phyloP scores from a whole-genome alignment of 2,797 vertebrate genomes.

The Hippocampus kuda region DNA sequence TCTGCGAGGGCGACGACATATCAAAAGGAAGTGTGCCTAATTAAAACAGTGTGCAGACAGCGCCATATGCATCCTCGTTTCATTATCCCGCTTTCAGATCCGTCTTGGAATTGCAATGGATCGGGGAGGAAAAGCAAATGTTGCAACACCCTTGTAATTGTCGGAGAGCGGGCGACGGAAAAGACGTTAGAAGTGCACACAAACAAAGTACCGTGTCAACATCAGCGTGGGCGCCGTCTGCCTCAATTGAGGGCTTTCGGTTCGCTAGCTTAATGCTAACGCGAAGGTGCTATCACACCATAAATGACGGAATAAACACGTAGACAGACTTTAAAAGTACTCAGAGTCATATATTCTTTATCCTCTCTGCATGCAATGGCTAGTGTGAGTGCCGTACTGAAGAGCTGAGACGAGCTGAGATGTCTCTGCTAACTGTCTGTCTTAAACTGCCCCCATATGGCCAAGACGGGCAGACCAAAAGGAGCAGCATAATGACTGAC shows the following conservation, averaged over 20 bases:
- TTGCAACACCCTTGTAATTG: not conserved
- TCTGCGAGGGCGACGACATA: constrained; percentile 4
- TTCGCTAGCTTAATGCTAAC: too few relatives aligned
- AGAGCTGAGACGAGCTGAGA: too few relatives aligned
- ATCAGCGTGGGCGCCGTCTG: not conserved
- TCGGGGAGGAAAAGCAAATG: not conserved
- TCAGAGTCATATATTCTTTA: too few relatives aligned
- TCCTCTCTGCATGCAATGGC: too few relatives aligned
- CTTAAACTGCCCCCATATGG: too few relatives aligned
- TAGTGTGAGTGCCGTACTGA: too few relatives aligned
- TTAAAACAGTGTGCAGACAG: constrained; percentile 22
- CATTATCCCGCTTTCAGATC: constrained; percentile 2
- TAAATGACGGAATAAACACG: too few relatives aligned
- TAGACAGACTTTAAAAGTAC: too few relatives aligned
- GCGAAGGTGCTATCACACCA: too few relatives aligned
- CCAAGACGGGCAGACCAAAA: too few relatives aligned
- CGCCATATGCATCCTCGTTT: constrained; percentile 7
- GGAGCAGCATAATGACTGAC: too few relatives aligned
- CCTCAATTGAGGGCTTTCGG: not conserved
- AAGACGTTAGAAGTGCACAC: not conserved
- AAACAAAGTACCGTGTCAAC: not conserved
- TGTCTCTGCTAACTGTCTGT: too few relatives aligned
- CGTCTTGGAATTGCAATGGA: not conserved
- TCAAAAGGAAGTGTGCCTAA: constrained; percentile 30
- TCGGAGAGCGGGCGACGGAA: not conserved